Evolutionary conservation across 2,797 vertebrate genomes (phyloP).

Genomic region (Hozukius guyotensis): DNA sequence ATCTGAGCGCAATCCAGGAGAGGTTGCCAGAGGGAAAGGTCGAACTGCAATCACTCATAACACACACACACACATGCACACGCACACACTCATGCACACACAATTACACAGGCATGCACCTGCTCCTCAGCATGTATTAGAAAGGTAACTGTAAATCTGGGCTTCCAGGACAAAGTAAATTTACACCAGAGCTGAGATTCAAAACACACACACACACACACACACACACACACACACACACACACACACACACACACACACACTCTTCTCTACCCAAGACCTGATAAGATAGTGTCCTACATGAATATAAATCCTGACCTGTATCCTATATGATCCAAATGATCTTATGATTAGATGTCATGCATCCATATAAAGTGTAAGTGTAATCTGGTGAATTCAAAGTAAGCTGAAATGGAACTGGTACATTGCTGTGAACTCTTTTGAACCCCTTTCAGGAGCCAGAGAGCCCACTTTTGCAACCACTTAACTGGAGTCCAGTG

Average conservation of each 20-base stretch:
- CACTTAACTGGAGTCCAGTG: not conserved
- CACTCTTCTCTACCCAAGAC: not conserved
- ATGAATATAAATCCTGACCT: not conserved
- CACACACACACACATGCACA: conserved; percentile 8
- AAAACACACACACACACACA: not conserved
- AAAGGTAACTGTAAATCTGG: conserved; percentile 26
- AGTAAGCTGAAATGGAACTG: not conserved
- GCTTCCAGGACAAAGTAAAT: conserved; percentile 6
- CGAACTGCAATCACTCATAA: conserved; percentile 65
- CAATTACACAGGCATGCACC: conserved; percentile 50
- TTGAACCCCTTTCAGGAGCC: not conserved
- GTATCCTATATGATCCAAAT: not conserved
- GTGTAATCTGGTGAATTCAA: not conserved
- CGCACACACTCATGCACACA: conserved; percentile 19
- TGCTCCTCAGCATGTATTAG: conserved; percentile 42
- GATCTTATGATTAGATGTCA: not conserved
- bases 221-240: not conserved
- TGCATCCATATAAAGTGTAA: not conserved
- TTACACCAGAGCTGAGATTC: not conserved
- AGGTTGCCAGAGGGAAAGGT: conserved; percentile 72
- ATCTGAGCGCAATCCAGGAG: conserved; percentile 66
- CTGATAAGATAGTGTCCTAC: not conserved
- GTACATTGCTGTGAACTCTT: not conserved
- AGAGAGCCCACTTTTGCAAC: not conserved
- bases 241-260: not conserved